Conservation (phyloP, 2,113 vertebrate species). For the Mastomys coucha region DNA sequence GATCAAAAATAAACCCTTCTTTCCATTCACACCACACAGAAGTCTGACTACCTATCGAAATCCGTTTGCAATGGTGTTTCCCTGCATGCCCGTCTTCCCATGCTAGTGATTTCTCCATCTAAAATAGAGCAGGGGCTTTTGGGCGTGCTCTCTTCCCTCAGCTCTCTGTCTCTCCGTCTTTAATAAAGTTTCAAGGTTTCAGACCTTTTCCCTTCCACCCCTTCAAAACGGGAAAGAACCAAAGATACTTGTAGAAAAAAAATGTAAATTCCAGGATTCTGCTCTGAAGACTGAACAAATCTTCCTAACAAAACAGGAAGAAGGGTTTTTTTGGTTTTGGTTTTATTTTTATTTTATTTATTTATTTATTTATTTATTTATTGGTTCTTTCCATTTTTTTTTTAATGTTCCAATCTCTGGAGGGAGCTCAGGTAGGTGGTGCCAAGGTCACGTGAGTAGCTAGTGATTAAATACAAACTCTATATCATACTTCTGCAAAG, state of each 20-base stretch:
- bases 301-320: neutral
- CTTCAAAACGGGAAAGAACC: neutral
- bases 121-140: neutral
- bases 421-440: neutral
- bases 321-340: neutral
- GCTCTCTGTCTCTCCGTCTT: neutral
- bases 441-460: too few species aligned
- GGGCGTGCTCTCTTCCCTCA: neutral
- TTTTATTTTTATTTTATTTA: too few species aligned
- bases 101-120: neutral
- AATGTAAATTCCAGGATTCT: neutral
- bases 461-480: neutral
- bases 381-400: too few species aligned
- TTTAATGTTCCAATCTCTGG: neutral
- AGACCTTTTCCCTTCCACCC: neutral
- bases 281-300: neutral
- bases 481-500: neutral
- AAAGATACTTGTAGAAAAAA: neutral
- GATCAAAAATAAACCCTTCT: slow-evolving; percentile 11
- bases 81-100: neutral
- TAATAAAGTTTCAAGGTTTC: neutral
- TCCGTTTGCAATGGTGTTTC: neutral
- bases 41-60: too few species aligned
- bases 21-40: neutral
- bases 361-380: too few species aligned